phyloP scores from a whole-genome alignment of 2,888 invertebrate species.

The Laspeyria flexula region DNA sequence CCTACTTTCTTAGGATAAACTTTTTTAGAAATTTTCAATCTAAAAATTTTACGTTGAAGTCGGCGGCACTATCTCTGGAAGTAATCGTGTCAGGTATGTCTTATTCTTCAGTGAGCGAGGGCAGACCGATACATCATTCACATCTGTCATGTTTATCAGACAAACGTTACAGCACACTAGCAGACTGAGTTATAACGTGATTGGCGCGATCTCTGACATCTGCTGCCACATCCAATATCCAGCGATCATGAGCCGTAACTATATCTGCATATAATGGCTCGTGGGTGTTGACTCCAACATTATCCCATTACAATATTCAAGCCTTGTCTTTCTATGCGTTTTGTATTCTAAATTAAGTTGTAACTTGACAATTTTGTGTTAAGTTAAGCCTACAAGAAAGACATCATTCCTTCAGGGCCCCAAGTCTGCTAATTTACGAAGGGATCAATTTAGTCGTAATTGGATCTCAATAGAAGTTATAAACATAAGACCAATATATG shows the following conservation, averaged over 20 bases:
- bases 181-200: slow-evolving; percentile 38
- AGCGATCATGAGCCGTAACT: slow-evolving; percentile 52
- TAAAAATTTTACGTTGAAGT: no score
- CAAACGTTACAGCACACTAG: slow-evolving; percentile 37
- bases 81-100: slow-evolving; percentile 5
- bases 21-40: no score
- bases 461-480: no score
- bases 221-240: slow-evolving; percentile 42
- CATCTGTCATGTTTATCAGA: slow-evolving; percentile 49
- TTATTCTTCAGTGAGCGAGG: slow-evolving; percentile 11
- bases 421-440: no score
- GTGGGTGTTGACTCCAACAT: slow-evolving; percentile 70
- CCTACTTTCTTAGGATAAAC: no score
- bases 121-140: slow-evolving; percentile 49
- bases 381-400: background rate
- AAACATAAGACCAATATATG: no score
- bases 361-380: background rate
- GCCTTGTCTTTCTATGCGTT: slow-evolving; percentile 31
- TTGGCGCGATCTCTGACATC: slow-evolving; percentile 59
- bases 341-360: no score
- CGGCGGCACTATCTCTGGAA: background rate
- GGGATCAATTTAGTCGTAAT: no score
- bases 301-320: slow-evolving; percentile 68
- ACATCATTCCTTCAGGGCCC: no score
- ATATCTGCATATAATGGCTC: slow-evolving; percentile 79